Percentiles rank a stretch among this genome's conserved stretches.
Evolutionary conservation across 2,113 vertebrate genomes (phyloP).

Genomic region (Cynopterus brachyotis): DNA sequence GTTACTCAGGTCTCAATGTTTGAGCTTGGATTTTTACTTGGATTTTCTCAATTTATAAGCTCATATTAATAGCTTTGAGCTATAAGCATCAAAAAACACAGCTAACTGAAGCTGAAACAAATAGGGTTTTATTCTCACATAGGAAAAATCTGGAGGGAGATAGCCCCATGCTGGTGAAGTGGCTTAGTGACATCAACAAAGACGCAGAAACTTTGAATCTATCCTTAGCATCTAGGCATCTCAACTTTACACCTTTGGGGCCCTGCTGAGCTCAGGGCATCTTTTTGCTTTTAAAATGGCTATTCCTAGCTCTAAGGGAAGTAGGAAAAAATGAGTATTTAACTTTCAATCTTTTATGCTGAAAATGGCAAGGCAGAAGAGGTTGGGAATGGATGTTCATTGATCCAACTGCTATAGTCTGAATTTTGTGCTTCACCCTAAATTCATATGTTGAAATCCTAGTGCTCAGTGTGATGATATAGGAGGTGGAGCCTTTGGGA

Average conservation of each 20-base stretch:
- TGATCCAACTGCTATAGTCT: neutral
- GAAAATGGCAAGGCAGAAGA: neutral
- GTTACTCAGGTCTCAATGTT: neutral
- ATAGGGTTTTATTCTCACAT: neutral
- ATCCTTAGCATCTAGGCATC: neutral
- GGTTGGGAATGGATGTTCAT: neutral
- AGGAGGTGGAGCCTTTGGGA: neutral
- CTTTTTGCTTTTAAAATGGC: neutral
- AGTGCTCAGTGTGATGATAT: neutral
- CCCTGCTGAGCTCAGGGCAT: neutral
- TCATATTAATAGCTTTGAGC: neutral
- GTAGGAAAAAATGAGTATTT: neutral
- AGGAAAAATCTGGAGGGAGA: neutral
- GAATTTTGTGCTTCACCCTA: neutral
- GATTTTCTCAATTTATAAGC: neutral
- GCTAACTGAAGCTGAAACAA: neutral
- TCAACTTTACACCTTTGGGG: neutral
- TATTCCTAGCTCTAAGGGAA: neutral
- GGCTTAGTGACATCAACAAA: neutral
- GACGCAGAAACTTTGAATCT: neutral
- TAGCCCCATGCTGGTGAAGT: neutral
- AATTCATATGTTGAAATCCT: neutral
- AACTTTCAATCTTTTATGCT: neutral
- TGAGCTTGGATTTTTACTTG: neutral
- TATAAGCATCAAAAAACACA: neutral